Evolutionary conservation across 2,797 vertebrate species (phyloP).

Genomic region (Mormyrops boulengeri): DNA sequence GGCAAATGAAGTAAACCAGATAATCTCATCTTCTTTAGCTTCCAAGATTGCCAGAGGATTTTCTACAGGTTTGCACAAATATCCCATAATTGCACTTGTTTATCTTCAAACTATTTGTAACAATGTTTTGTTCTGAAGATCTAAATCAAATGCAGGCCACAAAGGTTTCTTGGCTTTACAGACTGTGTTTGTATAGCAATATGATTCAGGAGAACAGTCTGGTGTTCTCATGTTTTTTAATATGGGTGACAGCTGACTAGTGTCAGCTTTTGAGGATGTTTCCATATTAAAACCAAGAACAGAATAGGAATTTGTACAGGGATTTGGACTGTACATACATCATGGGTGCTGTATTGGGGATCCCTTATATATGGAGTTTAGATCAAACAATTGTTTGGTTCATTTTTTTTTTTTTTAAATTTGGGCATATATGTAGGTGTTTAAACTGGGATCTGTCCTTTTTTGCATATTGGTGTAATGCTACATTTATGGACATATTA

Average conservation of each 20-base stretch:
- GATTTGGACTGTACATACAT: not conserved
- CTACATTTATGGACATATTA: not conserved
- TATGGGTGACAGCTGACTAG: not conserved
- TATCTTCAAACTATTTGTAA: not conserved
- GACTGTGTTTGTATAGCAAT: not conserved
- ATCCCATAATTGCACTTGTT: not conserved
- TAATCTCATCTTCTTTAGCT: not conserved
- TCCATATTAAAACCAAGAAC: not conserved
- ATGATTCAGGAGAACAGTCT: not conserved
- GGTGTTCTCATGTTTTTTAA: constrained; percentile 4
- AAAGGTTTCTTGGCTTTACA: not conserved
- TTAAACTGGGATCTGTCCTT: not conserved
- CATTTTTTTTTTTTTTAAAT: not conserved
- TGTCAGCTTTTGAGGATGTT: constrained; percentile 1
- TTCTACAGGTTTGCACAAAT: not conserved
- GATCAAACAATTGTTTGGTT: not conserved
- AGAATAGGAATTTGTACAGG: not conserved
- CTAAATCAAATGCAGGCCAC: not conserved
- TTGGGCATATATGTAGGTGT: not conserved
- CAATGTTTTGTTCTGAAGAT: not conserved
- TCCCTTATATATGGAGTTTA: not conserved
- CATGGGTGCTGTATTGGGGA: not conserved
- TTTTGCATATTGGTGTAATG: not conserved
- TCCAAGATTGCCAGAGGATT: not conserved
- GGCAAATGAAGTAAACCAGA: not conserved